phyloP scores from a whole-genome alignment of 2,113 vertebrate species.

The Actinemys pallida region DNA sequence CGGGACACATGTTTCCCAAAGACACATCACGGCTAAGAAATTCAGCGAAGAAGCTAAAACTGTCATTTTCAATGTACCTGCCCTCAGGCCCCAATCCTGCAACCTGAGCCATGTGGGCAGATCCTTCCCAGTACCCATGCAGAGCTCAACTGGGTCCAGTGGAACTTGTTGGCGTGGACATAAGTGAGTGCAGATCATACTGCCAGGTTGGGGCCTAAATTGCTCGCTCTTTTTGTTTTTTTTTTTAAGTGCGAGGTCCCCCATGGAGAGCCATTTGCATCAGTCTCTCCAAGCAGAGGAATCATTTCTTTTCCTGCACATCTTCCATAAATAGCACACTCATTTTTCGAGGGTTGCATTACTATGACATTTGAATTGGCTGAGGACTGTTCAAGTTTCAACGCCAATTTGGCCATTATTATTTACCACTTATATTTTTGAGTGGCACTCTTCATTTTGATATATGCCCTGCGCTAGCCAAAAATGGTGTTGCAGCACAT shows the following conservation, averaged over 20 bases:
- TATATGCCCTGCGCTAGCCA: background rate
- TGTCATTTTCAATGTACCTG: conserved; percentile 25
- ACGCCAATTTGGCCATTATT: conserved; percentile 33
- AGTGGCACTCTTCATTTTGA: conserved; percentile 61
- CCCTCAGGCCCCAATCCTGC: background rate
- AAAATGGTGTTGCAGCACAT: conserved; percentile 39
- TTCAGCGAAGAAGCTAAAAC: conserved; percentile 34
- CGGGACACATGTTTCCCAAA: conserved; percentile 65
- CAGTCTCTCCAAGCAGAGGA: conserved; percentile 18
- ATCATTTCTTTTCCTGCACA: background rate
- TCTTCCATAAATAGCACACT: conserved; percentile 21
- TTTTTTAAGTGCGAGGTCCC: background rate
- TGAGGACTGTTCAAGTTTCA: conserved; percentile 39
- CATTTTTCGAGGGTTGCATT: background rate
- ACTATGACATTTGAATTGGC: conserved; percentile 68
- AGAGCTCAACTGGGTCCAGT: background rate
- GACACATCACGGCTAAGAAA: conserved; percentile 55
- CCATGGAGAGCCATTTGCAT: accelerated
- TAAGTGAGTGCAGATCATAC: accelerated
- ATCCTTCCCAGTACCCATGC: background rate
- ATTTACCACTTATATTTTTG: background rate
- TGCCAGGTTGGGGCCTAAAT: background rate
- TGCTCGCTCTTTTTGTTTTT: background rate
- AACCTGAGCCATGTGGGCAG: background rate
- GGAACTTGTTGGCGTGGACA: accelerated